Evolutionary conservation across 2,888 invertebrate species (phyloP), one percentile per base, ranked within the genome.

Genomic region (Prosapia bicincta): DNA sequence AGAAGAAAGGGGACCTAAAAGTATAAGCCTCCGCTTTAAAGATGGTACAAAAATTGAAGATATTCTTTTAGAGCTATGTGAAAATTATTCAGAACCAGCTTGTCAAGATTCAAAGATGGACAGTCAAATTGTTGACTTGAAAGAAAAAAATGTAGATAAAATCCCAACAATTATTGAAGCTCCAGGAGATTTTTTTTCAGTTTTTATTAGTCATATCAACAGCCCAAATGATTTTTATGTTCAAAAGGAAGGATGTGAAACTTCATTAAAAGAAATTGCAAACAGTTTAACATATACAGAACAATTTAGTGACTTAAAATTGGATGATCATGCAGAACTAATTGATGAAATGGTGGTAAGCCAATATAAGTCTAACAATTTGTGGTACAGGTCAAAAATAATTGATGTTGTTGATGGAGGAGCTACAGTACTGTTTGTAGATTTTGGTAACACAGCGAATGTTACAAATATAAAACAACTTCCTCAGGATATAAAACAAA

Each of bases 201-300:
- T 91, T 15, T 90, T 89, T 82, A 87, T 93, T 1, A 91, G 91
- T 81, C 90, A 90, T 80, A 86, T 90, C 0, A 90, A 90, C 81
- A 90, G 91, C 0, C 88, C 91, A 0, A 88, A 89, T 26, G 92
- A 93, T 79, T 93, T 94, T 83, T 93, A 92, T 85, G 86, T 94
- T 7, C 93, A 74, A 26, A 74, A 69, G n/a, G 69, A 91, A 79
- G 84, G 89, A 20, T 85, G 86, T 13, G 84, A 87, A 0, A 82
- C 86, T 0, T 87, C 89, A 77, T 83, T 92, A 7, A 90, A 90
- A 81, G 88, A 88, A 81, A 87, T 92, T 15, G 87, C 88, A 0
- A 89, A 89, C 66, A 87, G 86, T 79, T 84, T 92, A 78, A 83
- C 85, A 3, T 83, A 85, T 15, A 87, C 88, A 1, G 85, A 86